These are phyloP conservation scores for Xestia rhomboidea DNA, from an alignment of 2,888 invertebrate genomes.

Conservation along the genomic window DNA sequence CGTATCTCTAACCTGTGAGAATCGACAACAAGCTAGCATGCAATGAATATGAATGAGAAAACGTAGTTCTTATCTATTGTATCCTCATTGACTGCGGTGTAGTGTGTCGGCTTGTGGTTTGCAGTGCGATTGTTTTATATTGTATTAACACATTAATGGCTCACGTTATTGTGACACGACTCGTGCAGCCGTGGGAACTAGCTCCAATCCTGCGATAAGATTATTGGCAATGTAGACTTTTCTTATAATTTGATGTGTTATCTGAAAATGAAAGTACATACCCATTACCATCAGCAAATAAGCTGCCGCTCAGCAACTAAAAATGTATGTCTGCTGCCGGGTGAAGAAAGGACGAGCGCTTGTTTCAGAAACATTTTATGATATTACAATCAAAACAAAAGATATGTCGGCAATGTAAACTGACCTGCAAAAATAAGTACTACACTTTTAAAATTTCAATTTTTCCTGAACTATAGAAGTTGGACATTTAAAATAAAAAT, in stretches of 20 bases:
- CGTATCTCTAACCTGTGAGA: not conserved
- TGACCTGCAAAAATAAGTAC: too few relatives aligned
- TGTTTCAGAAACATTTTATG: not conserved
- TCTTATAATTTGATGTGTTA: not conserved
- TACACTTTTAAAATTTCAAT: too few relatives aligned
- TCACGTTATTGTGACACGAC: slow-evolving; percentile 3
- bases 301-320: not conserved
- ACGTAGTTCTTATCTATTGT: not conserved
- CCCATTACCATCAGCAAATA: not conserved
- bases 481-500: too few relatives aligned
- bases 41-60: slow-evolving; percentile 25
- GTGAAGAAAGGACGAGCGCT: not conserved
- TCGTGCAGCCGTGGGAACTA: slow-evolving; percentile 4
- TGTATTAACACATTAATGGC: not conserved
- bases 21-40: not conserved
- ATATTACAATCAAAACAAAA: not conserved
- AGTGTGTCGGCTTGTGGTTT: slow-evolving; percentile 34
- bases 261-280: not conserved
- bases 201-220: too few relatives aligned
- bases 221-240: not conserved
- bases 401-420: not conserved
- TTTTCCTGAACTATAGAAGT: too few relatives aligned
- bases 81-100: slow-evolving; percentile 2
- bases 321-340: not conserved
- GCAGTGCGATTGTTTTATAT: slow-evolving; percentile 5